phyloP scores from a whole-genome alignment of 2,113 vertebrate species.

The Forbesichthys papilliferus region DNA sequence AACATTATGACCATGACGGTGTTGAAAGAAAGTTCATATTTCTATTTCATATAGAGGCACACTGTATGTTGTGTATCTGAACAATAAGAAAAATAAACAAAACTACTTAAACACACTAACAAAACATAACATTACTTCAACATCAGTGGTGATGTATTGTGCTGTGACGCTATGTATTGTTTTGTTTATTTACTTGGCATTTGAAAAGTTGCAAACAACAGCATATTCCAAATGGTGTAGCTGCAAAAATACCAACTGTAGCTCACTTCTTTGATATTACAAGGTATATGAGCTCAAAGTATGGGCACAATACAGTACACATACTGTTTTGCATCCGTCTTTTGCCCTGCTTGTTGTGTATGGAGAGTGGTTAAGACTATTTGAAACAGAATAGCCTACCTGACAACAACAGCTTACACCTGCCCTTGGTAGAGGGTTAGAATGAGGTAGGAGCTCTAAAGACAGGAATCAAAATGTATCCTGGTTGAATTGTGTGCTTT shows the following conservation, averaged over 20 bases:
- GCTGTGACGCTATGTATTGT: background rate
- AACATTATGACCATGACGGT: constrained; percentile 63
- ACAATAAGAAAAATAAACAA: constrained; percentile 72
- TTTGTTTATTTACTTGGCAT: background rate
- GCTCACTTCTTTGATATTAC: background rate
- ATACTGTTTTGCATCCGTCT: too few species aligned
- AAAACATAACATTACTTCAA: constrained; percentile 64
- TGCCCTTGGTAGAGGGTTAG: too few species aligned
- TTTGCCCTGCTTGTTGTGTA: too few species aligned
- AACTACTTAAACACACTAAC: constrained; percentile 24
- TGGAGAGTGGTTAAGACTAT: too few species aligned
- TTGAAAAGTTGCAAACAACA: too few species aligned
- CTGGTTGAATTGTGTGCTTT: too few species aligned
- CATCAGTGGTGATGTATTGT: background rate
- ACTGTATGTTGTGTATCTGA: constrained; percentile 84
- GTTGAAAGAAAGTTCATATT: constrained; percentile 77
- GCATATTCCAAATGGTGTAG: background rate
- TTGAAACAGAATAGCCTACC: too few species aligned
- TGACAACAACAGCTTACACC: too few species aligned
- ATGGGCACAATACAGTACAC: too few species aligned
- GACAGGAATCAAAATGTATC: too few species aligned
- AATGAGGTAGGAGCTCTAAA: too few species aligned
- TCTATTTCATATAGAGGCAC: constrained; percentile 85
- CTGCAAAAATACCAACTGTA: too few species aligned
- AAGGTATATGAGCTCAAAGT: background rate